phyloP scores from a whole-genome alignment of 1,140 invertebrate species.

The Drosophila kepulauana region DNA sequence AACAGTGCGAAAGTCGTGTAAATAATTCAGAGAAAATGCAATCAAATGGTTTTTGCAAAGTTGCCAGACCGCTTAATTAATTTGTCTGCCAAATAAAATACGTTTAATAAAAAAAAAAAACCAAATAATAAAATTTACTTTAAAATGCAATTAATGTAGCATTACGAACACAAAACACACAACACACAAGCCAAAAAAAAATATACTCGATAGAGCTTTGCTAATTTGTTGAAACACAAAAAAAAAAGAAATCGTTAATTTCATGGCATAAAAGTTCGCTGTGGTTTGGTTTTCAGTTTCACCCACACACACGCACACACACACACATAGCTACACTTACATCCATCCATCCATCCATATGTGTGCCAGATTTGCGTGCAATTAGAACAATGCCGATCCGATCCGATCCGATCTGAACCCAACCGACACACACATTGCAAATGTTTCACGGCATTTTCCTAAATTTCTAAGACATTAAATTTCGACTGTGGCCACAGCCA shows the following conservation, averaged over 20 bases:
- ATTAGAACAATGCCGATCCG: constrained; percentile 25
- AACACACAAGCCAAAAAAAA: background rate
- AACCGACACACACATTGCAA: constrained; percentile 31
- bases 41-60: background rate
- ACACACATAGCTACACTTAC: background rate
- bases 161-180: background rate
- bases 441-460: constrained; percentile 35
- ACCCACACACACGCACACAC: constrained; percentile 11
- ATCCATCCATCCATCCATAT: background rate
- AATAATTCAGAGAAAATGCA: background rate
- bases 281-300: constrained; percentile 36
- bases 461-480: constrained; percentile 41
- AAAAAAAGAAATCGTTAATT: constrained; percentile 21
- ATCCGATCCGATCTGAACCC: background rate
- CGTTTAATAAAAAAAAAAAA: background rate
- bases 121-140: constrained; percentile 3
- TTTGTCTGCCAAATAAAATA: constrained; percentile 3
- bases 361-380: constrained; percentile 26
- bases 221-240: constrained; percentile 12
- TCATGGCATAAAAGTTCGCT: constrained; percentile 21
- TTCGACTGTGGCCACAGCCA: constrained; percentile 23
- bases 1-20: background rate
- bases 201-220: background rate
- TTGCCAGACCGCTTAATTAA: constrained; percentile 16
- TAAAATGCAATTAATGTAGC: constrained; percentile 12